phyloP scores from a whole-genome alignment of 2,113 vertebrate genomes.

The Gambusia affinis region DNA sequence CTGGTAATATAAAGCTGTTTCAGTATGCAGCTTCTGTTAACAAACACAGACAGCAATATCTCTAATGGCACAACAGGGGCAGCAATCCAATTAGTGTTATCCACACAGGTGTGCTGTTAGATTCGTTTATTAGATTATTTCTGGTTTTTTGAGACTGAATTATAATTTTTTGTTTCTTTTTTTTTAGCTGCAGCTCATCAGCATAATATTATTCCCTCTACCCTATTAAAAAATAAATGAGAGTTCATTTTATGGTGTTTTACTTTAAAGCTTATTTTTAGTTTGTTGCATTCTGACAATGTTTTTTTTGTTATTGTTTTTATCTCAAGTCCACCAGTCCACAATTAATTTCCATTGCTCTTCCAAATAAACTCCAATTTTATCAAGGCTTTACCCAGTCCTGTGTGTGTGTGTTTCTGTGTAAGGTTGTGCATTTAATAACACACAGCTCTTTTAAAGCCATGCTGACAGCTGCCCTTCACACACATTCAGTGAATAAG shows the following conservation, averaged over 20 bases:
- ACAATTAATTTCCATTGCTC: background rate
- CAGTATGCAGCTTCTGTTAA: no score
- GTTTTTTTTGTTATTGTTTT: background rate
- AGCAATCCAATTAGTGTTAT: background rate
- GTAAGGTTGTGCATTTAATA: background rate
- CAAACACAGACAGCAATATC: background rate
- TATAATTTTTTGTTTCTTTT: background rate
- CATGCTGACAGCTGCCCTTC: slow-evolving; percentile 11
- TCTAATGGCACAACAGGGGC: background rate
- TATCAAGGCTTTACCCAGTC: background rate
- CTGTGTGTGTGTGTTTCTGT: background rate
- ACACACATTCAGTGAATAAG: slow-evolving; percentile 26
- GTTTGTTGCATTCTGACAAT: background rate
- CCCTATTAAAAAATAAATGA: background rate
- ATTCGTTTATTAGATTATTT: no score
- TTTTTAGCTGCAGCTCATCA: background rate
- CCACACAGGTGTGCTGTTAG: background rate
- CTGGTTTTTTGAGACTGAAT: background rate
- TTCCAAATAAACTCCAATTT: background rate
- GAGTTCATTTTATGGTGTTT: background rate
- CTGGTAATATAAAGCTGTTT: no score
- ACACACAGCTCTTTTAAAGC: slow-evolving; percentile 17
- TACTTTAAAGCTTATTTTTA: background rate
- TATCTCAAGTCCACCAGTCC: background rate
- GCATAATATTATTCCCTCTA: background rate